phyloP scores from a whole-genome alignment of 2,888 invertebrate genomes.

The Drosophila colorata region DNA sequence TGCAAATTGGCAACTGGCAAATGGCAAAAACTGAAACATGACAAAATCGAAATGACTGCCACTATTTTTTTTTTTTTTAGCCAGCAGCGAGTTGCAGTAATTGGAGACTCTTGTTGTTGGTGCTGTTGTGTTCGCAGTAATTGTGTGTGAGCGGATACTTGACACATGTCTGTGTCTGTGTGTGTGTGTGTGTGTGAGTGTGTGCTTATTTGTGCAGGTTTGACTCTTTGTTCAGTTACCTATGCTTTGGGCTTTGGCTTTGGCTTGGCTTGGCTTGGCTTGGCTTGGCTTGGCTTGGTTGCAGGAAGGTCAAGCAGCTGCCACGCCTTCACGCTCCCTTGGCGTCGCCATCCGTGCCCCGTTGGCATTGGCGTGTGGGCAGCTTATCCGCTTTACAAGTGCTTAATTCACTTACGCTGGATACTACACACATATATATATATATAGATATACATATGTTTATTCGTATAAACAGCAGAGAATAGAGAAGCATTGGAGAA shows the following conservation, averaged over 20 bases:
- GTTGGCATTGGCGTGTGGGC: conserved; percentile 58
- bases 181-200: conserved; percentile 10
- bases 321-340: conserved; percentile 28
- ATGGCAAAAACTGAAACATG: conserved; percentile 32
- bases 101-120: conserved; percentile 49
- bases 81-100: conserved; percentile 64
- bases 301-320: conserved; percentile 63
- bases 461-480: conserved; percentile 28
- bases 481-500: conserved; percentile 14
- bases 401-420: conserved; percentile 66
- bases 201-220: conserved; percentile 2
- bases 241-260: conserved; percentile 26
- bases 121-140: conserved; percentile 19
- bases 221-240: conserved; percentile 43
- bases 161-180: conserved; percentile 1
- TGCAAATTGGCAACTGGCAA: conserved; percentile 52
- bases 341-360: conserved; percentile 38
- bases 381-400: conserved; percentile 75
- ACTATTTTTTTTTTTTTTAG: conserved; percentile 50
- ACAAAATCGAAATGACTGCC: conserved; percentile 56
- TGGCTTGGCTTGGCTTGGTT: conserved; percentile 37
- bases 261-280: conserved; percentile 35
- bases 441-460: too few relatives aligned
- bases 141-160: conserved; percentile 42
- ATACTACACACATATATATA: conserved; percentile 11